phyloP scores from a whole-genome alignment of 1,140 invertebrate genomes.

The Himalopsyche phryganea region DNA sequence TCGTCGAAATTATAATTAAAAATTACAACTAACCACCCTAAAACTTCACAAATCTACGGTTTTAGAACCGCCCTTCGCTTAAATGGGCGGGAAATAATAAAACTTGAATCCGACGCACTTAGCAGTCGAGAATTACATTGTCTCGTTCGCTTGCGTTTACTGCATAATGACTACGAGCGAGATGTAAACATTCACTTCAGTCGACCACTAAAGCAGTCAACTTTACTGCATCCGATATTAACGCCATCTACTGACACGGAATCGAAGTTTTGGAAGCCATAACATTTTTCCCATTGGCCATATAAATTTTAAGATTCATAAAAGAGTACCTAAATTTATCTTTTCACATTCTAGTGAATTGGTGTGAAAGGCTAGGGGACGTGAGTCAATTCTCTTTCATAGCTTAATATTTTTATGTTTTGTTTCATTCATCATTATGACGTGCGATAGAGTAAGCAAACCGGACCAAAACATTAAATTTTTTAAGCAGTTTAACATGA shows the following conservation, averaged over 20 bases:
- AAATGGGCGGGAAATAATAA: constrained; percentile 24
- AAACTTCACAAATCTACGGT: neutral
- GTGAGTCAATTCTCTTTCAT: neutral
- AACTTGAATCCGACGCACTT: too few species aligned
- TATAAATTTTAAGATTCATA: constrained; percentile 19
- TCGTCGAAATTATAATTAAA: too few species aligned
- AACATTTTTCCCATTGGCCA: constrained; percentile 20
- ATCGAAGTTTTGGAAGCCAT: constrained; percentile 27
- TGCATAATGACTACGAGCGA: too few species aligned
- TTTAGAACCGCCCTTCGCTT: constrained; percentile 13
- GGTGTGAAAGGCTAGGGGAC: neutral
- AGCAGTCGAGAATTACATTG: too few species aligned
- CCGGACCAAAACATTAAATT: neutral
- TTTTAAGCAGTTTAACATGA: too few species aligned
- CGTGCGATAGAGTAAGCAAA: neutral
- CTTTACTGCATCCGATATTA: constrained; percentile 2
- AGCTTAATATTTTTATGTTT: neutral
- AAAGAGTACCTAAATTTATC: constrained; percentile 4
- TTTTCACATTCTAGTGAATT: constrained; percentile 1
- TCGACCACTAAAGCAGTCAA: too few species aligned
- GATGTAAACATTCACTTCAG: too few species aligned
- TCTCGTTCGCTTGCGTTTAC: too few species aligned
- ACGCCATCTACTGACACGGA: constrained; percentile 15
- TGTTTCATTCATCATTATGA: too few species aligned
- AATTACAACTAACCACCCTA: too few species aligned